These are phyloP conservation scores for Mormyrops attenuatus DNA, from an alignment of 2,797 vertebrate species.

Conservation along the genomic window DNA sequence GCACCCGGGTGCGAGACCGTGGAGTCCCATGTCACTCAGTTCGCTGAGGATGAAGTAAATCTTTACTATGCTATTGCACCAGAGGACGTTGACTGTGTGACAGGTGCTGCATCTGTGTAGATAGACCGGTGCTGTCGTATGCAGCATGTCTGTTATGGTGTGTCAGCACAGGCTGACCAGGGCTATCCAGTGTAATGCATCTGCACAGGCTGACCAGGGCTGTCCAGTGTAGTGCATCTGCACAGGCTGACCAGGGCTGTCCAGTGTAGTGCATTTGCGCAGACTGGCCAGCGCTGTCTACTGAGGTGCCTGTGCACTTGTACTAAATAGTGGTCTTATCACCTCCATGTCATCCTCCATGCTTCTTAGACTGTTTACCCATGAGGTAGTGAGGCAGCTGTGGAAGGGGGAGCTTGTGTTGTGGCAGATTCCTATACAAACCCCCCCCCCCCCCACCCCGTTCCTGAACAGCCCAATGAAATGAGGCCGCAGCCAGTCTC, in stretches of 20 bases:
- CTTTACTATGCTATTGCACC: background rate
- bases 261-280: no score
- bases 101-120: background rate
- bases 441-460: background rate
- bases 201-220: background rate
- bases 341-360: conserved; percentile 43
- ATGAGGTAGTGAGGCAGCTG: conserved; percentile 65
- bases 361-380: conserved; percentile 58
- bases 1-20: background rate
- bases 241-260: no score
- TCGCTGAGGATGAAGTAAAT: conserved; percentile 12
- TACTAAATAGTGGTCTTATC: background rate
- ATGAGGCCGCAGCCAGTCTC: background rate
- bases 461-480: background rate
- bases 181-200: background rate
- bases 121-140: background rate
- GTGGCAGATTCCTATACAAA: background rate
- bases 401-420: conserved; percentile 52
- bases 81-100: background rate
- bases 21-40: background rate
- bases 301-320: background rate
- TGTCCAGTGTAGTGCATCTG: background rate
- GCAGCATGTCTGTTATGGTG: no score
- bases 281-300: background rate
- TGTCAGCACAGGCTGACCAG: background rate